Evolutionary conservation across 2,113 vertebrate genomes (phyloP).

Genomic region (Parus major): DNA sequence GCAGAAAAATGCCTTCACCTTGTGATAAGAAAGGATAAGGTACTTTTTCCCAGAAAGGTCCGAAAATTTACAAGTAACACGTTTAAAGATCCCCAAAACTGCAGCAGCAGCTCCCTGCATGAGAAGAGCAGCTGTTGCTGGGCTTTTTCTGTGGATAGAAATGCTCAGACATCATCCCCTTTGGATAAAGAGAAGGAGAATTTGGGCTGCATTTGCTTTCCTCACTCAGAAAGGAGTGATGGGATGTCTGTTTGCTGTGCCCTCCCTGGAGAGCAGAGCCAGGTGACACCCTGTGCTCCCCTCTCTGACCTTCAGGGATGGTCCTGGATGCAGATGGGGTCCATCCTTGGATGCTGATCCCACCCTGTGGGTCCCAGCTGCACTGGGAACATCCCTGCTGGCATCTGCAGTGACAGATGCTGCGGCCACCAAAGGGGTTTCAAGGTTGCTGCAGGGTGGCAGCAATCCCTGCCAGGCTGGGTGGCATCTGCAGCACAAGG

Average conservation of each 20-base stretch:
- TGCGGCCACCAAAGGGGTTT: neutral
- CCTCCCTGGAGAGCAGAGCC: neutral
- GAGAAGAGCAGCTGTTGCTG: neutral
- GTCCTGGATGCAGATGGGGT: too few species aligned
- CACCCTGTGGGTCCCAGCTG: rapidly evolving
- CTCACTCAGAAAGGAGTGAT: neutral
- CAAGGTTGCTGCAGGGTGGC: neutral
- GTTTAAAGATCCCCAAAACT: neutral
- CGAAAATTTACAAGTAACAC: neutral
- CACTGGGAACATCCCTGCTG: rapidly evolving
- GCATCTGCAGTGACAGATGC: neutral
- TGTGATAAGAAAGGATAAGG: neutral
- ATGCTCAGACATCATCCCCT: neutral
- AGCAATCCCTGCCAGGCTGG: neutral
- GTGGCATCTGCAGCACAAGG: neutral
- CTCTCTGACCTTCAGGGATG: neutral
- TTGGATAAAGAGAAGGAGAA: neutral
- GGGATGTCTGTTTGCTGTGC: neutral
- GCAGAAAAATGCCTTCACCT: neutral
- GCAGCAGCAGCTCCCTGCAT: neutral
- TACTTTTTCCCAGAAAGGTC: neutral
- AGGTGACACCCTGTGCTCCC: neutral
- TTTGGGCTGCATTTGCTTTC: neutral
- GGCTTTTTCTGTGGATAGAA: neutral
- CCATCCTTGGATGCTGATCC: neutral